Percentiles rank a stretch among this genome's conserved stretches.
phyloP scores from a whole-genome alignment of 2,888 invertebrate genomes.

The Dicranocentrus wangi region DNA sequence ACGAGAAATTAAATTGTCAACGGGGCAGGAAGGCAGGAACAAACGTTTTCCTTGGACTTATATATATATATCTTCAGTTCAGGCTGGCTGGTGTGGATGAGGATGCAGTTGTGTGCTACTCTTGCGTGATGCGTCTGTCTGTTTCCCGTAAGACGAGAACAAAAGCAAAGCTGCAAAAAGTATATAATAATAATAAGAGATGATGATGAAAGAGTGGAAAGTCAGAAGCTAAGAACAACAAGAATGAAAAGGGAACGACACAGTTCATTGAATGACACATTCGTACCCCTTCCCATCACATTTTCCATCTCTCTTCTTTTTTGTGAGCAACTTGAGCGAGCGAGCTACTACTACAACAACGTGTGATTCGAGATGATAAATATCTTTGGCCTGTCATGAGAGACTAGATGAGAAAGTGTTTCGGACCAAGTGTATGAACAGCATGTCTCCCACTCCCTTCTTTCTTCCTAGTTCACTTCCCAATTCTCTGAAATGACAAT shows the following conservation, averaged over 20 bases:
- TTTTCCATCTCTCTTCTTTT: too few species aligned
- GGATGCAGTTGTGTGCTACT: background rate
- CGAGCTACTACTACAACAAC: background rate
- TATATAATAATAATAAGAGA: background rate
- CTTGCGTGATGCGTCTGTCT: background rate
- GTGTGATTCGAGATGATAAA: background rate
- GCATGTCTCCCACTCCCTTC: background rate
- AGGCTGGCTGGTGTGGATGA: background rate
- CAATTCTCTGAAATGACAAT: background rate
- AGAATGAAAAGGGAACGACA: too few species aligned
- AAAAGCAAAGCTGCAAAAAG: background rate
- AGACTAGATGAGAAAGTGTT: background rate
- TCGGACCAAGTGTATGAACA: background rate
- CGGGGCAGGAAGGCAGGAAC: constrained; percentile 27
- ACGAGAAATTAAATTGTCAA: constrained; percentile 57
- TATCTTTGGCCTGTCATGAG: too few species aligned
- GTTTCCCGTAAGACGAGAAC: background rate
- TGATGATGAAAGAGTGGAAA: background rate
- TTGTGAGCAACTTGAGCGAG: too few species aligned
- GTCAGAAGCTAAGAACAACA: too few species aligned
- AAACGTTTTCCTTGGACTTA: background rate
- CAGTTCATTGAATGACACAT: too few species aligned
- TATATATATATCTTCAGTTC: background rate
- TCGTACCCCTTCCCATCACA: too few species aligned
- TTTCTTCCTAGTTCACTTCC: background rate